Evolutionary conservation across 2,113 vertebrate genomes (phyloP), one percentile per base, ranked within the genome.

Genomic region (Psephotus haematonotus): DNA sequence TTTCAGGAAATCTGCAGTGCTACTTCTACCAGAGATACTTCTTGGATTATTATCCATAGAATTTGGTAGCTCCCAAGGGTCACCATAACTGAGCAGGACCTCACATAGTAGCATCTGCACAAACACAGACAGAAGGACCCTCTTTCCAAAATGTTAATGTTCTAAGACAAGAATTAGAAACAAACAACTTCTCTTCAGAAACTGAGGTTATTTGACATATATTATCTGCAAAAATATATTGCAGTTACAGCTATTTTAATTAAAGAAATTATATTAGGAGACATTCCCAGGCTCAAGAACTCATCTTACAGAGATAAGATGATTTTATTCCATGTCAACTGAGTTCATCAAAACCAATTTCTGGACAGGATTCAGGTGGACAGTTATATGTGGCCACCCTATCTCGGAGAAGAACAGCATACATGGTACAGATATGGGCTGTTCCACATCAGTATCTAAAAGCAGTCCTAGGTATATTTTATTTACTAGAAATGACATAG

Each of bases 251-350:
- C 7, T 49, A 41, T 49, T 78, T 83, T 60, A 81, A 74, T 70
- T 22, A 57, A 16, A 47, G 8, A 75, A 71, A 53, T 67, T 43
- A 6, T 41, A 16, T 83, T 33, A 52, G 22, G 25, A 78, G 13
- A 53, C 17, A 49, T 70, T 81, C 0, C 0, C 0, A 0, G 52
- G 13, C 10, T 27, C 19, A 33, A 2, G 9, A 85, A 31, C 13
- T 74, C n/a, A 41, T 76, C 31, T 72, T 81, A 67, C 22, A 75
- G 5, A 37, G 1, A 2, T 62, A 81, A 49, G 11, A 60, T 3
- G 0, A 19, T 64, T 79, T 76, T 80, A 9, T 57, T 89, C 46
- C 17, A 0, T 27, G 10, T 28, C 12, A 63, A 53, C n/a, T n/a
- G 28, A 71, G 7, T 49, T 83, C 3, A 55, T 25, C 0, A 86